These are phyloP conservation scores for Elanus axillaris DNA, from an alignment of 2,113 vertebrate genomes.

Conservation along the genomic window DNA sequence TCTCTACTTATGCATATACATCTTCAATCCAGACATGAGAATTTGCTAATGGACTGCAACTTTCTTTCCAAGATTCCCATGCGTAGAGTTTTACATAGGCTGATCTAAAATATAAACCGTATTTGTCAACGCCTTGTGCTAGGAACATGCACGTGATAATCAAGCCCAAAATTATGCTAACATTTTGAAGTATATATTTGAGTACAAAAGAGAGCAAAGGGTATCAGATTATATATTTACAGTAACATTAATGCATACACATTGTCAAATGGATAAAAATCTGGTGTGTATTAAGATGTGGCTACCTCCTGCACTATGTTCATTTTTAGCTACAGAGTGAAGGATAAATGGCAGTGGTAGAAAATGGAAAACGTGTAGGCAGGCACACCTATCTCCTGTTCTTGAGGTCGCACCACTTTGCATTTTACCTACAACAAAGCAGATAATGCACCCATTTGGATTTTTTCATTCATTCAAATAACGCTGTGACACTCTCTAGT, in stretches of 20 bases:
- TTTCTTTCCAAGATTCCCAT: constrained; percentile 57
- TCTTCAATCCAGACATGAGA: constrained; percentile 50
- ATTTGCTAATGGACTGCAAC: constrained; percentile 57
- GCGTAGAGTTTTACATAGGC: constrained; percentile 35
- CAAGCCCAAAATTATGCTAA: constrained; percentile 7
- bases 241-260: neutral
- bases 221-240: neutral
- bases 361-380: neutral
- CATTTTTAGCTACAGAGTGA: neutral
- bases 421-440: neutral
- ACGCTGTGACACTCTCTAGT: constrained; percentile 30
- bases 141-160: neutral
- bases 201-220: neutral
- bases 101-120: constrained; percentile 29
- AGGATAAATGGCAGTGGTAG: neutral
- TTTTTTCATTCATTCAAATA: neutral
- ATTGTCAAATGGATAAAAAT: neutral
- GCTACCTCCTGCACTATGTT: neutral
- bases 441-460: neutral
- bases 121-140: constrained; percentile 1
- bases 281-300: neutral
- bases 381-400: neutral
- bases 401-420: neutral
- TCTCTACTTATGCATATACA: constrained; percentile 57
- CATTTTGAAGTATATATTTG: neutral